Base-by-base conservation (phyloP, 2,113 vertebrate genomes). In the Thomomys bottae region DNA sequence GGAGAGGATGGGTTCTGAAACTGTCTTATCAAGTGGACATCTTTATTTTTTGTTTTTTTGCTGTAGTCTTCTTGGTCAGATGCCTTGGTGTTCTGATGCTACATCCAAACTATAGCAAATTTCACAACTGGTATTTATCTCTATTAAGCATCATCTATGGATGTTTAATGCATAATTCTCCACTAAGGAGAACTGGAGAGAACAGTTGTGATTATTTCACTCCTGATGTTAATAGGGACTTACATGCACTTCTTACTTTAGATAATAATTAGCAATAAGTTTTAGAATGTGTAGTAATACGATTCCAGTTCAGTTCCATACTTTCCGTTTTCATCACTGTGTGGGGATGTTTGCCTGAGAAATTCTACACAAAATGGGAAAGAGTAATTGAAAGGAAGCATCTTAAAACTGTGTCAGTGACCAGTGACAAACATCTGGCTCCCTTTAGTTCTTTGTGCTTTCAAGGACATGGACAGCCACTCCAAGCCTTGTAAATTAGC, bases 401-500 rank as follows among this genome's bases (percentile, higher is more conserved):
- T 6, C 17, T 34, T 38, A 59, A 23, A 49, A 73, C 26, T 9
- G 2, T n/a, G 17, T 40, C 17, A 67, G 36, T 64, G 42, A 80
- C 80, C 67, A 42, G n/a, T 45, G 36, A 88, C n/a, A 40, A 81
- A 71, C 32, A 90, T 77, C 84, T 76, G 38, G 59, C 34, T 40
- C 72, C 85, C 59, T 91, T 87, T 42, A 77, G 45, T 81, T 40
- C 77, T 79, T 0, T 34, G 30, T 64, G 68, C 80, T 88, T 87
- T 94, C 42, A 81, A 79, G 77, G 79, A 92, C n/a, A 87, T 63
- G 0, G 4, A 61, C 61, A 90, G 87, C 17, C 4, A 0, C 40
- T 92, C 28, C 7, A 94, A 89, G 87, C 17, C 28, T 79, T 57
- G 7, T 86, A 70, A 89, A 95, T 87, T 77, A 86, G n/a, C 54